Conservation (phyloP, 2,888 invertebrate genomes). For the Villa cingulata region DNA sequence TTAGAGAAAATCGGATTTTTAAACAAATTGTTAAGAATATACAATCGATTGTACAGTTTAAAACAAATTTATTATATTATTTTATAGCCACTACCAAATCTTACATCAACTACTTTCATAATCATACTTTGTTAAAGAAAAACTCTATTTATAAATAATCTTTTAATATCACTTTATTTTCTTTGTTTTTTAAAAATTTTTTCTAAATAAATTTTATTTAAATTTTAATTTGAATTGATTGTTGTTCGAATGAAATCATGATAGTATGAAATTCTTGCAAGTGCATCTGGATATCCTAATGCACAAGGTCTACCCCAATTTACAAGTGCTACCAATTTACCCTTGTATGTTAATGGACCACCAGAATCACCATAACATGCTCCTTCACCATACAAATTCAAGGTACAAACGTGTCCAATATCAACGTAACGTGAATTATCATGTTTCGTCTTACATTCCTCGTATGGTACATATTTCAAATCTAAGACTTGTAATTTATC, state of each 20-base stretch:
- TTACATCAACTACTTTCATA: too few species aligned
- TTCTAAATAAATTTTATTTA: too few species aligned
- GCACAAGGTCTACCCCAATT: conserved; percentile 34
- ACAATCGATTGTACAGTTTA: too few species aligned
- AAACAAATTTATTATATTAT: too few species aligned
- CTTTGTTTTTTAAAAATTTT: too few species aligned
- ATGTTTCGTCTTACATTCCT: conserved; percentile 42
- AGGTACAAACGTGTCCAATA: conserved; percentile 45
- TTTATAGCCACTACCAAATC: too few species aligned
- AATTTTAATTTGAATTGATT: conserved; percentile 8
- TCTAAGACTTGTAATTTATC: conserved; percentile 44
- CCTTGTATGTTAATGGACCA: conserved; percentile 25
- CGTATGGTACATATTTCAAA: conserved; percentile 41
- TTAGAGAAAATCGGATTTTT: too few species aligned
- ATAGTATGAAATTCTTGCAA: conserved; percentile 25
- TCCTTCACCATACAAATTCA: conserved; percentile 43
- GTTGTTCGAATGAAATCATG: conserved; percentile 26
- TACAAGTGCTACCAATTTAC: conserved; percentile 27
- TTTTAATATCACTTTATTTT: too few species aligned
- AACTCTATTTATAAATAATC: too few species aligned
- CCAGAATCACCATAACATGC: conserved; percentile 33
- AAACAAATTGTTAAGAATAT: too few species aligned
- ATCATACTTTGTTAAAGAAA: too few species aligned
- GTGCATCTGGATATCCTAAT: conserved; percentile 31
- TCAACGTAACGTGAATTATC: conserved; percentile 38